Percentiles rank a stretch among this genome's conserved stretches.
Evolutionary conservation across 2,888 invertebrate species (phyloP).

Genomic region (Machimus rusticus): DNA sequence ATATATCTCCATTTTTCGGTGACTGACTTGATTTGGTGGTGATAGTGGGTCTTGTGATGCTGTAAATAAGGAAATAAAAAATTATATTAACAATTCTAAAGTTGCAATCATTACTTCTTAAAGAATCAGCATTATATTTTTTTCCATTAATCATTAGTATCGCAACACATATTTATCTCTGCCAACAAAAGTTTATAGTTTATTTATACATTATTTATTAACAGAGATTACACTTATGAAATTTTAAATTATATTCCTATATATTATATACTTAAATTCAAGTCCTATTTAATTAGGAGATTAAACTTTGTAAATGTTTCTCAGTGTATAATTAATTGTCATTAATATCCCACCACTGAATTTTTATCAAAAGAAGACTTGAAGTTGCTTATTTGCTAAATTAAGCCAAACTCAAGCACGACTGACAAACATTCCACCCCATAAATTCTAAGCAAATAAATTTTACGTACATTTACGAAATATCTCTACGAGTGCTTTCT

Average conservation of each 20-base stretch:
- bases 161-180: too few species aligned
- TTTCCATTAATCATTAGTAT: too few species aligned
- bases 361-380: neutral
- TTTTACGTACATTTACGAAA: neutral
- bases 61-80: neutral
- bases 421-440: neutral
- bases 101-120: neutral
- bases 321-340: neutral
- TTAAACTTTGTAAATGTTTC: too few species aligned
- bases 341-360: neutral
- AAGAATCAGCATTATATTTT: too few species aligned
- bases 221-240: too few species aligned
- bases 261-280: too few species aligned
- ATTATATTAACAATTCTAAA: neutral
- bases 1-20: constrained; percentile 26
- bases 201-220: too few species aligned
- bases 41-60: constrained; percentile 10
- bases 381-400: neutral
- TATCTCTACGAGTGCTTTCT: neutral
- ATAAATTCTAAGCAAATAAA: neutral
- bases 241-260: too few species aligned
- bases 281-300: too few species aligned
- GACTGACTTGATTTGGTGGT: constrained; percentile 12
- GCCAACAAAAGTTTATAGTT: too few species aligned
- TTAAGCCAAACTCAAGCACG: neutral